Conservation (phyloP, 1,140 invertebrate genomes). For the Brachionus calyciflorus region DNA sequence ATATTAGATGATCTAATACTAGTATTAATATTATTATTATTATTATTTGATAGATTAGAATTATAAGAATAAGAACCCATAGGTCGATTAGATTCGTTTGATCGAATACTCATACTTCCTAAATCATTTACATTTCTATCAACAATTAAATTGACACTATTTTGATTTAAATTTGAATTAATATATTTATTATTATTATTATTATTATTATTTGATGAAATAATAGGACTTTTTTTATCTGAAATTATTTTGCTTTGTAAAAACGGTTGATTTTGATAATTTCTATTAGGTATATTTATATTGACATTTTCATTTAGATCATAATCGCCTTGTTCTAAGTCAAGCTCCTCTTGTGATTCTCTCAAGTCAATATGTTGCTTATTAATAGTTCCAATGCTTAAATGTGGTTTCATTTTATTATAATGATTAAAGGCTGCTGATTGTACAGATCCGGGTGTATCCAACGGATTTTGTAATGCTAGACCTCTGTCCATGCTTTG, state of each 20-base stretch:
- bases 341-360: conserved; percentile 30
- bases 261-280: neutral
- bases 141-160: too few relatives aligned
- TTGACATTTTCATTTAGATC: conserved; percentile 11
- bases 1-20: neutral
- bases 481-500: conserved; percentile 25
- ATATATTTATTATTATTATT: too few relatives aligned
- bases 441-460: neutral
- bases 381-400: neutral
- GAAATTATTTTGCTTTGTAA: neutral
- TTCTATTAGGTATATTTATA: neutral
- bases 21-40: too few relatives aligned
- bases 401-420: conserved; percentile 2
- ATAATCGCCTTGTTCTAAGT: conserved; percentile 41
- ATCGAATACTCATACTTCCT: neutral
- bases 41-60: neutral
- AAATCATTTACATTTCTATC: neutral
- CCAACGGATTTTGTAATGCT: neutral
- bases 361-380: neutral
- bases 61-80: neutral
- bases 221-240: neutral
- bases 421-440: neutral
- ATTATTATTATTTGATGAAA: too few relatives aligned
- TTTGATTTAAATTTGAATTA: neutral
- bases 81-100: conserved; percentile 21